Conservation (phyloP, 2,797 vertebrate genomes). For the Anguilla megastoma region DNA sequence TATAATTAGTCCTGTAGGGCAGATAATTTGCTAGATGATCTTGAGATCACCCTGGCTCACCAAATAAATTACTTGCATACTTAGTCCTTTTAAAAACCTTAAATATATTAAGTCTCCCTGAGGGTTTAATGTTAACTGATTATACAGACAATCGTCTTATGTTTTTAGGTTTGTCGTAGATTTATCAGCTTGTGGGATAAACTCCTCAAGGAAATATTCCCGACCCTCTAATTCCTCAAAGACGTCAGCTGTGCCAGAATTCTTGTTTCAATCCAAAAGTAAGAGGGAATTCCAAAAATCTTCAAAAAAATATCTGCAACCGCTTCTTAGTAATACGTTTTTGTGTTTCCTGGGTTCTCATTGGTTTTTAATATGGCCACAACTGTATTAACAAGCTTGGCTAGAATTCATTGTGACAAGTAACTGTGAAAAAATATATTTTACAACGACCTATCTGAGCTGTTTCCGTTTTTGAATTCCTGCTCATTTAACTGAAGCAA, state of each 20-base stretch:
- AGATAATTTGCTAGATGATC: conserved; percentile 6
- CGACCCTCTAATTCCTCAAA: neutral
- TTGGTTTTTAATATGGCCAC: neutral
- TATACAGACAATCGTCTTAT: conserved; percentile 42
- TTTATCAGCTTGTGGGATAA: neutral
- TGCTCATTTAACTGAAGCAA: neutral
- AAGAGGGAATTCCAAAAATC: neutral
- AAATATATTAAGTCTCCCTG: neutral
- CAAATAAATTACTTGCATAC: conserved; percentile 1
- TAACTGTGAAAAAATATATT: neutral
- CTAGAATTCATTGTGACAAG: neutral
- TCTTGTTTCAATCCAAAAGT: conserved; percentile 1
- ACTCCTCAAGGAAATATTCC: neutral
- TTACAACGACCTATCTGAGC: neutral
- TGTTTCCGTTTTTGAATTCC: neutral
- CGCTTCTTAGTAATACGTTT: neutral
- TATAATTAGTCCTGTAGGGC: neutral
- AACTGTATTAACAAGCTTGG: neutral
- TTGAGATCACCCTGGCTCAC: neutral
- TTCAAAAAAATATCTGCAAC: neutral
- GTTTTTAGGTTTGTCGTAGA: conserved; percentile 1
- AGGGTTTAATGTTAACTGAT: neutral
- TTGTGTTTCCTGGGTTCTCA: neutral
- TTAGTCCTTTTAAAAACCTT: conserved; percentile 3
- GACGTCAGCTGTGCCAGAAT: neutral